Evolutionary conservation across 1,140 invertebrate genomes (phyloP).

Genomic region (Cyphomyrmex costatus): DNA sequence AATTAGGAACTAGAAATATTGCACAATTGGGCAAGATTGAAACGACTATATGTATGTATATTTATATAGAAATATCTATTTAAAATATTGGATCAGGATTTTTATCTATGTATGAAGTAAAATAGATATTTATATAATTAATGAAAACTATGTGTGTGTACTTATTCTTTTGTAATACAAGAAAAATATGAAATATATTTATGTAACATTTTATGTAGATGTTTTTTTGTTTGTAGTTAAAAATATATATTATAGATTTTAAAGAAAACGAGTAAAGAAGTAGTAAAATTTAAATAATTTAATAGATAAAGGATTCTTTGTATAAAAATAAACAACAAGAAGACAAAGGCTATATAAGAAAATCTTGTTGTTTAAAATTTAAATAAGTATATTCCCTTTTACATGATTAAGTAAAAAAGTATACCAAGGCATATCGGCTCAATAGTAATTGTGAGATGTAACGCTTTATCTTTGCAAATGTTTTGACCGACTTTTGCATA

Average conservation of each 20-base stretch:
- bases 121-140: neutral
- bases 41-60: neutral
- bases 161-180: neutral
- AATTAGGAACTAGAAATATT: neutral
- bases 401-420: neutral
- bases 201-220: neutral
- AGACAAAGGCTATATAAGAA: too few species aligned
- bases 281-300: neutral
- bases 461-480: conserved; percentile 17
- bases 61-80: neutral
- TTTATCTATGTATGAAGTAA: neutral
- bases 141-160: neutral
- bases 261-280: neutral
- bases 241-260: neutral
- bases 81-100: neutral
- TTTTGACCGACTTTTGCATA: neutral
- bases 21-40: neutral
- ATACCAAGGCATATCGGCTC: neutral
- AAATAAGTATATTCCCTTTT: neutral
- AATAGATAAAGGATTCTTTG: too few species aligned
- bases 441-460: neutral
- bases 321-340: too few species aligned
- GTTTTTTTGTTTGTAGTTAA: neutral
- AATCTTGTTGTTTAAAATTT: too few species aligned
- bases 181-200: neutral